Evolutionary conservation across 2,113 vertebrate genomes (phyloP), one percentile per base, ranked within the genome.

Genomic region (Redunca redunca): DNA sequence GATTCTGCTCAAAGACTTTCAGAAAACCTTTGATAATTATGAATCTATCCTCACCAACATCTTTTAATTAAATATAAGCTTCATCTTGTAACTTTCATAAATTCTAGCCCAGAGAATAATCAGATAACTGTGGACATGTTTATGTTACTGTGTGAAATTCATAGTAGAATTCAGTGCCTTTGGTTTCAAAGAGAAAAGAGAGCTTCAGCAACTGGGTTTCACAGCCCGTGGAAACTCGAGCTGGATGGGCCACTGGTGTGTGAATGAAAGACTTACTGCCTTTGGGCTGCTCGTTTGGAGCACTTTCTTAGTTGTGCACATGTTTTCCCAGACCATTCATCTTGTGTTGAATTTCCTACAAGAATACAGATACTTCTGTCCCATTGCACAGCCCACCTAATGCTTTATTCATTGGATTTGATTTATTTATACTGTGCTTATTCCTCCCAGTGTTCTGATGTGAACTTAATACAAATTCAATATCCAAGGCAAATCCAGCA

Each of bases 391-490:
- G 62, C 92, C 87, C 84, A 94, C 36, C 88, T 96, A 96, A 97
- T 96, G 92, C 50, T 90, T 98, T 97, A 98, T 97, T 96, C 96
- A 97, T 87, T 87, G 64, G 88, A 93, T 71, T 93, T 98, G 90
- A 96, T 95, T 98, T 97, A 98, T 97, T 97, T 96, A 96, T 97
- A 87, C 21, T 33, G 48, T 78, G 28, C 11, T 46, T 93, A 67
- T 96, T 97, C 92, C 96, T 98, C 43, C n/a, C 6, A 71, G 67
- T 88, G 53, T 58, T 96, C 90, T 78, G 50, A 92, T 86, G 85
- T 86, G 77, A 97, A 96, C 88, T 85, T 96, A 97, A 97, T 93
- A 95, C 77, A 92, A 88, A 96, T 96, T 98, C 80, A 71, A 95
- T 82, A 94, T 90, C 85, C 17, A 88, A 95, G 25, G 50, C 46